Evolutionary conservation across 2,888 invertebrate species (phyloP).

Genomic region (Andrena bicolor): DNA sequence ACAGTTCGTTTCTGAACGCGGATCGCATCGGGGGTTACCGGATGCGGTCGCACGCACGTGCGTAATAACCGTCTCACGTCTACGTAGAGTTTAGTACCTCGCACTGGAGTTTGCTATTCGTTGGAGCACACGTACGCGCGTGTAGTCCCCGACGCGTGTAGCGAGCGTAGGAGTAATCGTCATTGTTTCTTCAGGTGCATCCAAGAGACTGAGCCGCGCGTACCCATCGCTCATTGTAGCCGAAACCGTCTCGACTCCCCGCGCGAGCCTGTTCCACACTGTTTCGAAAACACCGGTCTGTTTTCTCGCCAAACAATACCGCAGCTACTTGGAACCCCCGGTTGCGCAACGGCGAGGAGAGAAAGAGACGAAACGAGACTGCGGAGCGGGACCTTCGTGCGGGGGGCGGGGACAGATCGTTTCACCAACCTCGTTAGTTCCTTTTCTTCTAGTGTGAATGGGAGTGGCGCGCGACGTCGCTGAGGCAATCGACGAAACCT

Average conservation of each 20-base stretch:
- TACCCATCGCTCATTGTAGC: conserved; percentile 41
- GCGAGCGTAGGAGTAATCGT: conserved; percentile 54
- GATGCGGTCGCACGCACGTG: conserved; percentile 15
- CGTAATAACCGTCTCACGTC: conserved; percentile 49
- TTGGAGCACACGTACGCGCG: conserved; percentile 44
- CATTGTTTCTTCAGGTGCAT: conserved; percentile 74
- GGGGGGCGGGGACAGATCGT: conserved; percentile 35
- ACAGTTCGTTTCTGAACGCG: background rate
- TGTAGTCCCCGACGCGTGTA: conserved; percentile 21
- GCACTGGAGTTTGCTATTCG: conserved; percentile 60
- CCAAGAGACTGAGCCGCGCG: conserved; percentile 70
- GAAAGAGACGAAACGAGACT: background rate
- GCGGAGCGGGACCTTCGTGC: conserved; percentile 9
- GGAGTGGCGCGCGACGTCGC: conserved; percentile 45
- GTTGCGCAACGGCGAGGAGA: background rate
- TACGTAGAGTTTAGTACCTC: conserved; percentile 56
- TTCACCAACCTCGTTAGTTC: conserved; percentile 62
- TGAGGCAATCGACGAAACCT: background rate
- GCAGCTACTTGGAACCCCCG: background rate
- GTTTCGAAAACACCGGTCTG: conserved; percentile 22
- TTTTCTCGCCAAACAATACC: conserved; percentile 1
- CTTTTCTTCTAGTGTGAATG: conserved; percentile 64
- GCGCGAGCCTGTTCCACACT: conserved; percentile 1
- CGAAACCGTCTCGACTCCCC: conserved; percentile 36
- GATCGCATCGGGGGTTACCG: conserved; percentile 32